Evolutionary conservation across 2,888 invertebrate species (phyloP), one percentile per base, ranked within the genome.

Genomic region (Epistrophella euchroma): DNA sequence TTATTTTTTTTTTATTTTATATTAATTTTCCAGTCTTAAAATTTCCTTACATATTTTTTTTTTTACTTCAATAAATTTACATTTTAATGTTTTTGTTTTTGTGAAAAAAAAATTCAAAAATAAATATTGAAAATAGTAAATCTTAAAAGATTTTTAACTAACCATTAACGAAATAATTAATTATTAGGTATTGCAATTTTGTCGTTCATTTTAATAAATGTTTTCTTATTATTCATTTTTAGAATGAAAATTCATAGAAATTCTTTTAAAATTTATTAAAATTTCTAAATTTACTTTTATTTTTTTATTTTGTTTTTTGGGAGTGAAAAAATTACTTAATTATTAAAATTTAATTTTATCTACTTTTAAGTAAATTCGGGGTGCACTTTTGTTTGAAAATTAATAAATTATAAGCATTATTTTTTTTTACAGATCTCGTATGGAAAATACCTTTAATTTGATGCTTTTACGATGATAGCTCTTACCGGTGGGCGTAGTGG

Each of bases 401-500:
- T 7, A 40, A 73, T 52, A 56, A 43, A 32, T 58, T 37, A 58
- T 58, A 60, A 60, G 60, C 60, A 37, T 40, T 40, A 40, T 22
- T 60, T 22, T 15, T 7, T 22, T 40, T 58, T 45, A 17, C 56
- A 32, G 10, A 11, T 47, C 7, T 64, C 15, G 52, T 62, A 60
- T 19, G 15, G n/a, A 64, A 71, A 66, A 45, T 66, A 82, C 56
- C 50, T 66, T 28, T 68, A n/a, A 11, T 25, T 52, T 50, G 19
- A 17, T 62, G 25, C n/a, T 37, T 50, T 47, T 50, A 1, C 13
- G 6, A 7, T 50, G 50, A 19, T 2, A 22, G 35, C 6, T 55
- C 76, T 89, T 90, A 92, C 88, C 92, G 92, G 79, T 91, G 90
- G 28, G 90, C 90, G 87, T 92, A 91, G 56, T 91, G 91, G 37